These are phyloP conservation scores for Tuta absoluta DNA, from an alignment of 2,888 invertebrate species.

Conservation along the genomic window DNA sequence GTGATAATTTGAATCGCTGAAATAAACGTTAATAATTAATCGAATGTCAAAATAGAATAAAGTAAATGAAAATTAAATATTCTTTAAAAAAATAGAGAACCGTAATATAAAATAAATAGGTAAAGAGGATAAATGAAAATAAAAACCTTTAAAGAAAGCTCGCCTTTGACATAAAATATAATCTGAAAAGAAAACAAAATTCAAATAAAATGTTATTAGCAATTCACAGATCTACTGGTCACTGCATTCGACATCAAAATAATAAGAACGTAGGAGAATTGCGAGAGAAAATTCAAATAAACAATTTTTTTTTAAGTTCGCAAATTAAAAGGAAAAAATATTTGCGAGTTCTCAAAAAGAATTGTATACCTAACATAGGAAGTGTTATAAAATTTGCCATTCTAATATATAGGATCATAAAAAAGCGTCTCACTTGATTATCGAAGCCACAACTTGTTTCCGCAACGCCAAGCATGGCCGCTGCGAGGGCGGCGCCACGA, in stretches of 20 bases:
- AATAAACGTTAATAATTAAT: background rate
- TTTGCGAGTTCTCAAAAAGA: too few relatives aligned
- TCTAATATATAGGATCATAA: background rate
- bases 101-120: background rate
- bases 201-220: too few relatives aligned
- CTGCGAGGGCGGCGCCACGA: slow-evolving; percentile 90
- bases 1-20: slow-evolving; percentile 96
- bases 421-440: slow-evolving; percentile 88
- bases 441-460: slow-evolving; percentile 90
- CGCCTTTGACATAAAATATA: background rate
- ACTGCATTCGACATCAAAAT: too few relatives aligned
- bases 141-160: background rate
- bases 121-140: background rate
- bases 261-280: too few relatives aligned
- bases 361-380: too few relatives aligned
- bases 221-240: too few relatives aligned
- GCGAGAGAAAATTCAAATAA: too few relatives aligned
- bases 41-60: background rate
- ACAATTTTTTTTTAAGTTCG: too few relatives aligned
- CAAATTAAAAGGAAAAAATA: too few relatives aligned
- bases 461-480: slow-evolving; percentile 89
- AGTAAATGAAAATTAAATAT: background rate
- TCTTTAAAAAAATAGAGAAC: background rate
- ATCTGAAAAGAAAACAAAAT: background rate
- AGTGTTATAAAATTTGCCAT: too few relatives aligned